phyloP scores from a whole-genome alignment of 2,888 invertebrate genomes.

The Tinea trinotella region DNA sequence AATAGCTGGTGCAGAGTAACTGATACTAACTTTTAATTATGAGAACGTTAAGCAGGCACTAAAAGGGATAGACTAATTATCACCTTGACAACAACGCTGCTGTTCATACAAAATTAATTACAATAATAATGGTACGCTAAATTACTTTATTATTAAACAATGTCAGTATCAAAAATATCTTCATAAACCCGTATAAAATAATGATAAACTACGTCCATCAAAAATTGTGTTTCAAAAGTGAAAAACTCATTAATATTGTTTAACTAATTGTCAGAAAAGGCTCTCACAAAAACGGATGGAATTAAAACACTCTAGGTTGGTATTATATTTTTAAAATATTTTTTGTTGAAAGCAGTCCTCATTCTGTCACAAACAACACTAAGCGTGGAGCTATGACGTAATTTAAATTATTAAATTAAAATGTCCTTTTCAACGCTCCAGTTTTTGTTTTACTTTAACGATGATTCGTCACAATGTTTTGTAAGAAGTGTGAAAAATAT shows the following conservation, averaged over 20 bases:
- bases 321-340: not conserved
- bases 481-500: too few relatives aligned
- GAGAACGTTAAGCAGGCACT: too few relatives aligned
- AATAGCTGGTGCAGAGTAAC: too few relatives aligned
- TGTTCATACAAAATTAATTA: too few relatives aligned
- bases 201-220: not conserved
- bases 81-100: too few relatives aligned
- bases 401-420: constrained; percentile 12
- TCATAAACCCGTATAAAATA: not conserved
- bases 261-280: not conserved
- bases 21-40: too few relatives aligned
- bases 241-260: not conserved
- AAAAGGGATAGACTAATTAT: too few relatives aligned
- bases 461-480: not conserved
- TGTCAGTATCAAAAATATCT: too few relatives aligned
- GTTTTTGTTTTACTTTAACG: not conserved
- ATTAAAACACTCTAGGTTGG: constrained; percentile 1
- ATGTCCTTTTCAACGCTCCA: not conserved
- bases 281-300: not conserved
- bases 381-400: constrained; percentile 1
- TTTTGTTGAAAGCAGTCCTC: not conserved
- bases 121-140: too few relatives aligned
- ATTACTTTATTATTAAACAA: too few relatives aligned
- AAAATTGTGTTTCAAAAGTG: not conserved
- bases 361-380: constrained; percentile 7